phyloP scores from a whole-genome alignment of 2,888 invertebrate species.

The Andrena hattorfiana region DNA sequence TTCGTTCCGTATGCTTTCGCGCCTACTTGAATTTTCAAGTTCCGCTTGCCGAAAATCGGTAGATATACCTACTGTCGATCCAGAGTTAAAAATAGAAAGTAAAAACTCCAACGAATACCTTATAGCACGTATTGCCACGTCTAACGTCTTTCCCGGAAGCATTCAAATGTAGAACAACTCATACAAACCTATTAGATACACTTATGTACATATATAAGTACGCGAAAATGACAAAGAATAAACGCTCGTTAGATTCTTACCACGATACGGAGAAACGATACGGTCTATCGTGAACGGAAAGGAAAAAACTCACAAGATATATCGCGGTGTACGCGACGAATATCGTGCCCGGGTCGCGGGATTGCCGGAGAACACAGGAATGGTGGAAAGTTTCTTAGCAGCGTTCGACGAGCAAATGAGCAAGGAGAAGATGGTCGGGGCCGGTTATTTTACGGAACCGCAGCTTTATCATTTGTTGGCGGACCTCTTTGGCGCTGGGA shows the following conservation, averaged over 20 bases:
- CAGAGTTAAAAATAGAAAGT: too few species aligned
- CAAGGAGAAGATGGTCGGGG: conserved; percentile 76
- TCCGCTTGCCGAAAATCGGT: neutral
- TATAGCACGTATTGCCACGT: too few species aligned
- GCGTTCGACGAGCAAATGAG: conserved; percentile 88
- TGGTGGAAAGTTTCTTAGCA: conserved; percentile 87
- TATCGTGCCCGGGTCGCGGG: conserved; percentile 80
- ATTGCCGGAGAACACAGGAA: conserved; percentile 30
- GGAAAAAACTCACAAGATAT: conserved; percentile 90
- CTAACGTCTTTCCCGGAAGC: too few species aligned
- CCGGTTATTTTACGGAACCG: conserved; percentile 87
- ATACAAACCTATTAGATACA: neutral
- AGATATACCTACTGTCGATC: neutral
- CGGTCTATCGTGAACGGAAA: conserved; percentile 89
- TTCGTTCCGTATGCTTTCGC: too few species aligned
- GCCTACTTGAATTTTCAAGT: too few species aligned
- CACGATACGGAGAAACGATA: conserved; percentile 88
- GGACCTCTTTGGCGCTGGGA: conserved; percentile 94
- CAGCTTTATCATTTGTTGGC: conserved; percentile 92
- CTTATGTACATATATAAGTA: neutral
- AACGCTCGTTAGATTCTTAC: conserved; percentile 86
- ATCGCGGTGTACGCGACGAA: conserved; percentile 89
- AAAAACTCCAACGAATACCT: too few species aligned
- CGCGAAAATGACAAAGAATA: neutral
- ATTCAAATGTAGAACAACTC: neutral